These are phyloP conservation scores for Acromyrmex heyeri DNA, from an alignment of 1,140 invertebrate genomes.

Conservation along the genomic window DNA sequence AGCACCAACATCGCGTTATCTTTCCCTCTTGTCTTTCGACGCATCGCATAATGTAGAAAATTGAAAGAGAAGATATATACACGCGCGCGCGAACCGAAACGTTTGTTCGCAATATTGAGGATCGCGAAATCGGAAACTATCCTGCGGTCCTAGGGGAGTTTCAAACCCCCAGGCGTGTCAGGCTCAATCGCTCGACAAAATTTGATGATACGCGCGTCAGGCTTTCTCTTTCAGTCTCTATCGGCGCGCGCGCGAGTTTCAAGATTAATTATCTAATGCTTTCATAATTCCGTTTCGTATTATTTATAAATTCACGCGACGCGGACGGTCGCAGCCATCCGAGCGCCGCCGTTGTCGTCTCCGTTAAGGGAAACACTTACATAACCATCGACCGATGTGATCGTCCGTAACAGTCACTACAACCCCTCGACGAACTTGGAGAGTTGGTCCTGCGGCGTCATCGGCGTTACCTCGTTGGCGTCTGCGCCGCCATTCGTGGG, in stretches of 20 bases:
- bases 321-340: conserved; percentile 42
- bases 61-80: conserved; percentile 53
- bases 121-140: conserved; percentile 3
- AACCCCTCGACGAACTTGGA: conserved; percentile 97
- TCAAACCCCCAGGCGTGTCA: background rate
- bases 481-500: conserved; percentile 83
- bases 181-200: background rate
- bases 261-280: conserved; percentile 40
- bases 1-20: conserved; percentile 66
- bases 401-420: conserved; percentile 88
- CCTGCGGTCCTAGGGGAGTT: background rate
- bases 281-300: conserved; percentile 14
- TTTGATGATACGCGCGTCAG: conserved; percentile 49
- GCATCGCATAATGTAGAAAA: conserved; percentile 53
- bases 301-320: conserved; percentile 57
- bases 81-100: conserved; percentile 28
- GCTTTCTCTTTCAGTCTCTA: conserved; percentile 40
- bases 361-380: conserved; percentile 62
- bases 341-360: conserved; percentile 43
- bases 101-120: background rate
- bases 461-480: conserved; percentile 88
- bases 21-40: conserved; percentile 51
- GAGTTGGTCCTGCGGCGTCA: conserved; percentile 96
- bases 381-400: conserved; percentile 59
- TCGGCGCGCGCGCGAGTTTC: conserved; percentile 16